Evolutionary conservation across 2,113 vertebrate genomes (phyloP), one percentile per base, ranked within the genome.

Genomic region (Nannobrachium achirus): DNA sequence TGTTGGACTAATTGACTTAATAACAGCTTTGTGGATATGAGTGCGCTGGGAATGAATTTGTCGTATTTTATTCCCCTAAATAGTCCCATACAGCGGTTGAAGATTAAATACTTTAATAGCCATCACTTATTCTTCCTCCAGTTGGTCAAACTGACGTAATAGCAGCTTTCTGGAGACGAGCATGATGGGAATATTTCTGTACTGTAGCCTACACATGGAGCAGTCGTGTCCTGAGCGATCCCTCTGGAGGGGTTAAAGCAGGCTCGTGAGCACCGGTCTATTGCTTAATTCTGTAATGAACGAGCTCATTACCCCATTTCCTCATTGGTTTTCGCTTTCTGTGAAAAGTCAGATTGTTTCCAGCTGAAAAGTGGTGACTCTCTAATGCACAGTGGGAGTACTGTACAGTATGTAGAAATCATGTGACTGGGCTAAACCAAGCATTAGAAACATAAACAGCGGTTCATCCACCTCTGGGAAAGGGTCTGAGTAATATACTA

Each of bases 271-370:
- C 15, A 8, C 53, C 65, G 51, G 25, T 60, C 63, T 75, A 20
- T 49, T 64, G 51, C 55, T 58, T 76, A 71, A 82, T 55, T 48
- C 64, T 15, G 51, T 66, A 76, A 80, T 78, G 49, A 68, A 73
- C 50, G 53, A 56, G 59, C 59, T 78, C 75, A 77, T 83, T 82
- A 76, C 63, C 51, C 76, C 56, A 79, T 86, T 84, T 84, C 72
- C 78, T 74, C 1, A 1, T 42, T 0, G 45, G 69, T 71, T 75
- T n/a, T 80, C 6, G 63, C 42, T 71, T 33, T 69, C 62, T 63
- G n/a, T 69, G 40, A 69, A 73, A 78, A 46, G 48, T 61, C 42
- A 69, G 64, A 65, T 44, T 16, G 57, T 14, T 11, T 57, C 63
- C 39, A 68, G 59, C 66, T 20, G 56, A 59, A 41, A 41, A 9